These are phyloP conservation scores for Aphelenchoides besseyi DNA, from an alignment of 1,140 invertebrate species.

Conservation along the genomic window DNA sequence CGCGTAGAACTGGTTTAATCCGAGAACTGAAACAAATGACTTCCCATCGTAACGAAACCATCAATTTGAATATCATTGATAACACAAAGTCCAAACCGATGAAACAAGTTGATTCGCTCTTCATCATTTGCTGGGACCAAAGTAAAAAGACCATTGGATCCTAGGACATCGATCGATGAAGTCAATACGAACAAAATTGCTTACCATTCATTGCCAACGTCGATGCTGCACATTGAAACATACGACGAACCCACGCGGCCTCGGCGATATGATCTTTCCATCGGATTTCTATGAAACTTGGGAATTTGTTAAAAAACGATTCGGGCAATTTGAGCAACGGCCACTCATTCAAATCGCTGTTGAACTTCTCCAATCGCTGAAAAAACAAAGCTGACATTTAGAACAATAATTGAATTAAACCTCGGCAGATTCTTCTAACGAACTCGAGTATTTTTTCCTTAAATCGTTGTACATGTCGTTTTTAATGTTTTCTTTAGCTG, in stretches of 20 bases:
- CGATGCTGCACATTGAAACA: constrained; percentile 34
- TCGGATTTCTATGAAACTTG: constrained; percentile 45
- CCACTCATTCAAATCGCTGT: constrained; percentile 15
- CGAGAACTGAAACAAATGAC: constrained; percentile 5
- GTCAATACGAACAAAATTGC: neutral
- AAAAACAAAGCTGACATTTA: constrained; percentile 7
- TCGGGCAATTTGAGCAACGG: constrained; percentile 29
- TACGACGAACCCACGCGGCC: constrained; percentile 43
- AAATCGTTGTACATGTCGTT: neutral
- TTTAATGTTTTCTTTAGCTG: constrained; percentile 9
- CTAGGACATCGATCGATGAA: constrained; percentile 21
- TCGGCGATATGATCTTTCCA: constrained; percentile 30
- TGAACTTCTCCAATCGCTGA: constrained; percentile 10
- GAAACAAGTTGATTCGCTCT: constrained; percentile 37
- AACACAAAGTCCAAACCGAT: constrained; percentile 31
- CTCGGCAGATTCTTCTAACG: constrained; percentile 9
- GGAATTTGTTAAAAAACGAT: constrained; percentile 25
- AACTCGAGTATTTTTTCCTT: constrained; percentile 1
- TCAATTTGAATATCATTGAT: constrained; percentile 22
- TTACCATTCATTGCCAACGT: constrained; percentile 45
- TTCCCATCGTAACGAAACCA: neutral
- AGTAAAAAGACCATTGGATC: constrained; percentile 45
- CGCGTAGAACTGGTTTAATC: too few species aligned
- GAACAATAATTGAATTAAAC: neutral
- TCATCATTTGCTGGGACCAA: constrained; percentile 15